A percentile compares a stretch with the other conserved stretches of the same genome.
Evolutionary conservation across 2,888 invertebrate species (phyloP).

Genomic region (Drosophila borborema): DNA sequence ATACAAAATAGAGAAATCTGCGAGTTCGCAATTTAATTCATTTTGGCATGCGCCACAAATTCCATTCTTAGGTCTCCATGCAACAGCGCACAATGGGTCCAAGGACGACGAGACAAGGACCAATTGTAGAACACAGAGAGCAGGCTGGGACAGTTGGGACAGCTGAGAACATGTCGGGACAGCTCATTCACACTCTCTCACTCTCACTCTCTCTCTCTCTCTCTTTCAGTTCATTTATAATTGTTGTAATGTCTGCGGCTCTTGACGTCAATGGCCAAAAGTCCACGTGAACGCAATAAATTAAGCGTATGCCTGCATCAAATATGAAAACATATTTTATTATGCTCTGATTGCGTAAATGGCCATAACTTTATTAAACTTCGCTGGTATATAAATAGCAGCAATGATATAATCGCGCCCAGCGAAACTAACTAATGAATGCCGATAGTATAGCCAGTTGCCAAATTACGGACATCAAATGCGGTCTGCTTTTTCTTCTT

Average conservation of each 20-base stretch:
- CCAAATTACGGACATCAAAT: slow-evolving; percentile 1
- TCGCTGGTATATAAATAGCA: slow-evolving; percentile 28
- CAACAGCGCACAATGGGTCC: slow-evolving; percentile 57
- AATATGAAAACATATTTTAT: slow-evolving; percentile 54
- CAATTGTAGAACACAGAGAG: slow-evolving; percentile 11
- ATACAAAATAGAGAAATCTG: slow-evolving; percentile 8
- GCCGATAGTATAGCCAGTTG: slow-evolving; percentile 11
- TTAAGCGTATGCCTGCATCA: slow-evolving; percentile 11
- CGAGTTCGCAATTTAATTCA: slow-evolving; percentile 49
- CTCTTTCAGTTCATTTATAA: slow-evolving; percentile 52
- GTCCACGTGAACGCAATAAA: slow-evolving; percentile 56
- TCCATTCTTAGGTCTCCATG: slow-evolving; percentile 40
- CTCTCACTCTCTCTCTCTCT: not conserved
- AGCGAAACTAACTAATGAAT: slow-evolving; percentile 2
- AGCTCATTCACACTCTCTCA: slow-evolving; percentile 25
- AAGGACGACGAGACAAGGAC: slow-evolving; percentile 51
- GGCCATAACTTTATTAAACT: slow-evolving; percentile 33
- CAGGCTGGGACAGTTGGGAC: slow-evolving; percentile 19
- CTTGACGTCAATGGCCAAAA: slow-evolving; percentile 60
- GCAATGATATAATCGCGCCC: slow-evolving; percentile 27
- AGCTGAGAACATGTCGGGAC: slow-evolving; percentile 17
- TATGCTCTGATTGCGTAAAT: slow-evolving; percentile 28
- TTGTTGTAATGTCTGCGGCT: slow-evolving; percentile 47
- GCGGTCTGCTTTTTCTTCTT: not conserved
- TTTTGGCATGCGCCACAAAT: slow-evolving; percentile 56